Percentiles rank a stretch among this genome's conserved stretches.
phyloP scores from a whole-genome alignment of 37 sponge, comb jelly and placozoan species.

The Corticium candelabrum region DNA sequence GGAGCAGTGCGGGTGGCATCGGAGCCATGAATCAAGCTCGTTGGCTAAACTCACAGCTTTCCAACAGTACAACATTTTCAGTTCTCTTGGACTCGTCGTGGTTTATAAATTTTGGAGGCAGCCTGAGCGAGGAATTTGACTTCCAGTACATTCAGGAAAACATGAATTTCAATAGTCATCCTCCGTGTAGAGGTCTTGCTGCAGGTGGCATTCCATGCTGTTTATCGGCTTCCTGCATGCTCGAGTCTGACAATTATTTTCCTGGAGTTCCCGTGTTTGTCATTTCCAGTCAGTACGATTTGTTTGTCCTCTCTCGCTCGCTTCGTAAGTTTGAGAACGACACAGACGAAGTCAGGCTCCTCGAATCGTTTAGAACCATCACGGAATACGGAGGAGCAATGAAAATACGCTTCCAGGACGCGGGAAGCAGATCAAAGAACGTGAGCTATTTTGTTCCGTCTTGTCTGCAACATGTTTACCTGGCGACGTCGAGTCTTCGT shows the following conservation, averaged over 20 bases:
- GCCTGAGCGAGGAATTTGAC: background rate
- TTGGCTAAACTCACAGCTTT: slow-evolving; percentile 19
- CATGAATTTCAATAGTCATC: background rate
- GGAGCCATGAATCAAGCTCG: slow-evolving; percentile 55
- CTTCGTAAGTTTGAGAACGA: background rate
- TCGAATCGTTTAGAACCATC: slow-evolving; percentile 14
- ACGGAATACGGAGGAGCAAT: slow-evolving; percentile 84
- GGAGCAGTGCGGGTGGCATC: slow-evolving; percentile 81
- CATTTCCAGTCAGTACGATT: slow-evolving; percentile 45
- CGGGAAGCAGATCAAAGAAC: background rate
- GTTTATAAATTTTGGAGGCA: slow-evolving; percentile 70
- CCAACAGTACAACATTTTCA: background rate
- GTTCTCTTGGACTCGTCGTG: slow-evolving; percentile 71
- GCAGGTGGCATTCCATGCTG: slow-evolving; percentile 34
- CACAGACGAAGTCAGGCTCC: background rate
- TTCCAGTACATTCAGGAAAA: background rate
- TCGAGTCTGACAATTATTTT: background rate
- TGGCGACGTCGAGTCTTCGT: slow-evolving; percentile 71
- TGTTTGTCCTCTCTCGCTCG: slow-evolving; percentile 28
- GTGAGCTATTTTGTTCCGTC: slow-evolving; percentile 41
- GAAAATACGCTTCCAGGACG: slow-evolving; percentile 38
- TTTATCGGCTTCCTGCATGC: slow-evolving; percentile 23
- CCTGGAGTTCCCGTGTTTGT: slow-evolving; percentile 27
- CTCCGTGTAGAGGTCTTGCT: slow-evolving; percentile 19
- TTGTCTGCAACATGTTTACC: slow-evolving; percentile 54